Evolutionary conservation across 2,113 vertebrate genomes (phyloP).

Genomic region (Naja naja): DNA sequence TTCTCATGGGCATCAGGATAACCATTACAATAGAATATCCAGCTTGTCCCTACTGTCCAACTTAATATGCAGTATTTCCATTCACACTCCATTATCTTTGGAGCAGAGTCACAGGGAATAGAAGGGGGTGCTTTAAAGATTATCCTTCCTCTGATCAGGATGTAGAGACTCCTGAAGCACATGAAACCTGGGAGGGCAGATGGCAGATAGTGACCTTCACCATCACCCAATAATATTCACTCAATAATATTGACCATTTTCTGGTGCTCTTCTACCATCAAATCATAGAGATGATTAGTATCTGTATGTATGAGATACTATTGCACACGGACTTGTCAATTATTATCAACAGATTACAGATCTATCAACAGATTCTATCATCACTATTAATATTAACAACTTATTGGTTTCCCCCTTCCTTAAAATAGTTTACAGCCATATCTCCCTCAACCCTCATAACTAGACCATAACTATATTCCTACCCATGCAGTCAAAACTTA

Average conservation of each 20-base stretch:
- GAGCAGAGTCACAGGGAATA: not conserved
- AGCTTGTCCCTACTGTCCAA: not conserved
- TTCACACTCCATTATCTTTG: not conserved
- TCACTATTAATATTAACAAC: not conserved
- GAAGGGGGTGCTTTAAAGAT: not conserved
- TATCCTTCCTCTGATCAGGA: not conserved
- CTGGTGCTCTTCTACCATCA: not conserved
- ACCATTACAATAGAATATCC: not conserved
- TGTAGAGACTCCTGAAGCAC: not conserved
- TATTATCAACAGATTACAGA: not conserved
- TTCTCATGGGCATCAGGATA: not conserved
- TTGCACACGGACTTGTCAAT: not conserved
- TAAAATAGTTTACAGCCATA: not conserved
- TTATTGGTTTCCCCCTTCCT: not conserved
- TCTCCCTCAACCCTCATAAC: not conserved
- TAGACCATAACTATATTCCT: not conserved
- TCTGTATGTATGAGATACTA: not conserved
- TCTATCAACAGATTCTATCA: not conserved
- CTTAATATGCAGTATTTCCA: not conserved
- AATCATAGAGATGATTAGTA: not conserved
- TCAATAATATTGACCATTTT: not conserved
- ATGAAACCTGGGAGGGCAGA: not conserved
- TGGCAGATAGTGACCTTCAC: not conserved
- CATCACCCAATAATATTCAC: not conserved
- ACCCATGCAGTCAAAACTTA: not conserved